Base-by-base conservation (phyloP, 2,797 vertebrate genomes). In the Sternarchorhynchus goeldii region DNA sequence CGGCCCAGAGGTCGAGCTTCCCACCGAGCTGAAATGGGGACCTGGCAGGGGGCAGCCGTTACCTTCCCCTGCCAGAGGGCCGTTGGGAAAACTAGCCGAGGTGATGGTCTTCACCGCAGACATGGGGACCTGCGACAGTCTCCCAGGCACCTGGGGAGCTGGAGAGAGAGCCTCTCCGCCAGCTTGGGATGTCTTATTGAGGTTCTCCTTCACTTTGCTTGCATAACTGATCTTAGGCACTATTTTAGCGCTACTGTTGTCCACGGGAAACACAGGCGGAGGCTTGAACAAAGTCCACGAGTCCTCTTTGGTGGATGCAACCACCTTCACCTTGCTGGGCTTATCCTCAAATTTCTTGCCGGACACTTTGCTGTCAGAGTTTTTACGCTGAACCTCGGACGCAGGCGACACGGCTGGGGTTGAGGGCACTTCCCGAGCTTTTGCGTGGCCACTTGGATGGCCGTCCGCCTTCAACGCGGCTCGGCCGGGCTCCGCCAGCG, bases 201-300 rank as follows among this genome's bases (percentile, higher is more conserved):
- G 97, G 95, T 99, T 99, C 90, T 99, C 98, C 93, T 99, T 99
- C 89, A 99, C 98, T 96, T 99, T 99, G 91, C 98, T 99, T 95
- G 98, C 98, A 95, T 99, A 99, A 97, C 98, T 99, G 92, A 99
- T 99, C 95, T 99, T 99, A 90, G 98, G 97, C 94, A 99, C 97
- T 65, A 98, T 99, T 95, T 98, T 99, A 90, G 98, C 98, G 87
- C 98, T 99, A 93, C 98, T 99, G 88, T 99, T 99, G 93, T 99
- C 97, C 93, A 99, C 98, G 88, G 98, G 98, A 93, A 99, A 99
- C 89, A 97, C 98, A 10, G 97, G 96, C 45, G 96, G 98, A 21
- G 96, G 98, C 91, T 98, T 99, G 91, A 99, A 99, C 81, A 99
- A 94, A 88, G 96, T 98, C 98, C 98, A 99, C 0, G 97, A 96